A percentile compares a stretch with the other conserved stretches of the same genome.
Evolutionary conservation across 2,113 vertebrate species (phyloP).

Genomic region (Cyprinodon brontotheroides): DNA sequence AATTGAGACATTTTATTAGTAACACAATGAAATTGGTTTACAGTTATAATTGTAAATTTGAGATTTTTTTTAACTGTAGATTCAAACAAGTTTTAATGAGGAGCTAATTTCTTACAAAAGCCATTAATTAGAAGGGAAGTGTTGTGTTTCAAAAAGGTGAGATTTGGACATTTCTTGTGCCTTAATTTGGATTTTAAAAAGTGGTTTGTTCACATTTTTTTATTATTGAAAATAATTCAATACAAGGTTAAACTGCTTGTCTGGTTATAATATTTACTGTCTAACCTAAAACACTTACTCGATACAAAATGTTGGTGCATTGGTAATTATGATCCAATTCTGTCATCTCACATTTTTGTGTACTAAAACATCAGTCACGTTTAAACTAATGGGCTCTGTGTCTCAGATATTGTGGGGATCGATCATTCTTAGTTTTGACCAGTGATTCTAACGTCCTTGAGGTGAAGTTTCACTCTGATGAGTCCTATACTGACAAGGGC

Average conservation of each 20-base stretch:
- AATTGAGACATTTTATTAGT: not conserved
- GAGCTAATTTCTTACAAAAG: not conserved
- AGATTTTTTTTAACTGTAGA: not conserved
- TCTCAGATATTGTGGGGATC: slow-evolving; percentile 80
- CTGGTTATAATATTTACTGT: no score
- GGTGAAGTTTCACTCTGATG: slow-evolving; percentile 78
- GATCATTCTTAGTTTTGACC: slow-evolving; percentile 59
- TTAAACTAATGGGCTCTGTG: not conserved
- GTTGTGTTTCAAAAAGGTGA: no score
- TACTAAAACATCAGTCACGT: not conserved
- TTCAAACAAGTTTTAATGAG: not conserved
- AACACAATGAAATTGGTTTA: not conserved
- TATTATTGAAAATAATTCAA: not conserved
- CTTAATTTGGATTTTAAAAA: no score
- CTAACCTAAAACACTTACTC: no score
- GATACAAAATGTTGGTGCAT: no score
- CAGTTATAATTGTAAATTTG: not conserved
- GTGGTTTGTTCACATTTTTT: no score
- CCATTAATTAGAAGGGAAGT: no score
- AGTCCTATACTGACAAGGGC: slow-evolving; percentile 81
- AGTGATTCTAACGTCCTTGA: slow-evolving; percentile 57
- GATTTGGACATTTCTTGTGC: no score
- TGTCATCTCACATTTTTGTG: not conserved
- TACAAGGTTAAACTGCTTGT: no score
- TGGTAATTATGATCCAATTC: not conserved